Percentiles rank a stretch among this genome's conserved stretches.
Evolutionary conservation across 2,888 invertebrate species (phyloP).

Genomic region (Panzeria rudis): DNA sequence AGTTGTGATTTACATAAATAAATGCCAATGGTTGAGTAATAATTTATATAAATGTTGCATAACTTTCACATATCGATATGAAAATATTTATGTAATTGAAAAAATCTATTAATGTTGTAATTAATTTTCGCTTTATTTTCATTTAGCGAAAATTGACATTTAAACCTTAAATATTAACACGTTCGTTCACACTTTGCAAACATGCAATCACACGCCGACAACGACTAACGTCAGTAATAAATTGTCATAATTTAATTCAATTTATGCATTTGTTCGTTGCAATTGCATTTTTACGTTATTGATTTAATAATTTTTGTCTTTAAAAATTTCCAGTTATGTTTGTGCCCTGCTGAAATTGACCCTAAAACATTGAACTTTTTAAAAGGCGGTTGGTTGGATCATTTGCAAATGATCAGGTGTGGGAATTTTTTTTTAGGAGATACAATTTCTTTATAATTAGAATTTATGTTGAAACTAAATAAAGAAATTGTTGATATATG

Average conservation of each 20-base stretch:
- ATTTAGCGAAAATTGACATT: conserved; percentile 22
- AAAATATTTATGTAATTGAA: not conserved
- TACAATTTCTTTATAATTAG: not conserved
- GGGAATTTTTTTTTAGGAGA: conserved; percentile 9
- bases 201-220: not conserved
- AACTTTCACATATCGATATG: not conserved
- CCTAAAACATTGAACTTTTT: conserved; percentile 53
- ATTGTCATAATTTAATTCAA: conserved; percentile 56
- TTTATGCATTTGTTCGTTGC: conserved; percentile 20
- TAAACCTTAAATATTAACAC: conserved; percentile 15
- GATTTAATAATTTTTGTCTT: not conserved
- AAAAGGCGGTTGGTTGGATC: not conserved
- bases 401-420: conserved; percentile 13
- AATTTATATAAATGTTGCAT: not conserved
- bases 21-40: not conserved
- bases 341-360: conserved; percentile 46
- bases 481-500: not conserved
- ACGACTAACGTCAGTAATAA: not conserved
- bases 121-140: conserved; percentile 9
- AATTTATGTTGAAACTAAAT: conserved; percentile 9
- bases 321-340: conserved; percentile 21
- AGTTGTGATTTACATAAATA: not conserved
- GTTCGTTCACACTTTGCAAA: conserved; percentile 8
- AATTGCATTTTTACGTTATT: conserved; percentile 33
- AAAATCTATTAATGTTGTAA: not conserved